Base-by-base conservation (phyloP, 2,888 invertebrate genomes). In the Polymixis lichenea region DNA sequence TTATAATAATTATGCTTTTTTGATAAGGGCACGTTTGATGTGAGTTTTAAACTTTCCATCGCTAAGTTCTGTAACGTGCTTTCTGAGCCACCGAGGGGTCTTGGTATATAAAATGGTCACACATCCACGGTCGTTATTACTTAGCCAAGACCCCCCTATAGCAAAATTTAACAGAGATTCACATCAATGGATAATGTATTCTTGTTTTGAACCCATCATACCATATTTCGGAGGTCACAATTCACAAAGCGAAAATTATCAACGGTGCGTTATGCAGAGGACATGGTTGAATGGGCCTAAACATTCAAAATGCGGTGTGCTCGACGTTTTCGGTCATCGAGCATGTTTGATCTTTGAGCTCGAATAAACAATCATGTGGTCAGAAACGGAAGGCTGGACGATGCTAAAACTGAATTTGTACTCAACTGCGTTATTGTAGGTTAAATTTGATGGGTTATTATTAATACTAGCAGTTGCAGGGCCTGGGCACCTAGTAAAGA, bases 301-400 rank as follows among this genome's bases (percentile, higher is more conserved):
- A 72, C 67, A 83, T 72, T 58, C 43, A 61, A 83, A 84, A 83
- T 56, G 65, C 49, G 51, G 67, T 65, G 83, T 55, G 46, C 28
- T 70, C 61, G 22, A 49, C 25, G n/a, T 77, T 71, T 76, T 84
- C 82, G 77, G 80, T 84, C 84, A 83, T 15, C 66, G 77, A 65
- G 51, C 77, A 53, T 71, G 55, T 70, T 75, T 55, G 60, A 80
- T 80, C 67, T 83, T 80, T 73, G 32, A 67, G 84, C 62, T 13
- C 67, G 70, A 84, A 84, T 80, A 65, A 53, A 75, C 68, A 75
- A 69, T 46, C 17, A 71, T 32, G 67, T 75, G 51, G 67, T 74
- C 49, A 67, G 49, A 32, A 22, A 25, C n/a, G 32, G 58, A 22
- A 64, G 13, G 51, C 61, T 56, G 25, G 13, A 4, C 9, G 15